These are phyloP conservation scores for Diarsia rubi DNA, from an alignment of 2,888 invertebrate species.

Conservation along the genomic window DNA sequence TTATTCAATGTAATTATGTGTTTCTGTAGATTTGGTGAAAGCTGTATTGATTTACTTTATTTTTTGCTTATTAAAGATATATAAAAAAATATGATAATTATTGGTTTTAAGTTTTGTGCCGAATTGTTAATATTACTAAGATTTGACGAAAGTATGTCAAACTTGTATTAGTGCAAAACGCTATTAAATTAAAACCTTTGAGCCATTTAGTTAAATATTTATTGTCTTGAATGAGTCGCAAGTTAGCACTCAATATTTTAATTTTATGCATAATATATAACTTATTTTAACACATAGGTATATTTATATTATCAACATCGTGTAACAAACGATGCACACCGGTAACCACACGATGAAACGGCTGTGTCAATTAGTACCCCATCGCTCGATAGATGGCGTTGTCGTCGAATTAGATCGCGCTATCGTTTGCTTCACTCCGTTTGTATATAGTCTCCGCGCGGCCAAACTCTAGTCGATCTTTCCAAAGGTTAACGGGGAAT, in stretches of 20 bases:
- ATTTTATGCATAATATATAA: not conserved
- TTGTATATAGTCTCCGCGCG: constrained; percentile 1
- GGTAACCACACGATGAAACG: not conserved
- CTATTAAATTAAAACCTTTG: not conserved
- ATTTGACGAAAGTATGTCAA: constrained; percentile 19
- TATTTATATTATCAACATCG: not conserved
- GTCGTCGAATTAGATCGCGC: constrained; percentile 71
- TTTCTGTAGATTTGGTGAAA: constrained; percentile 38
- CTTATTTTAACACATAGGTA: not conserved
- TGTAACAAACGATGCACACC: not conserved
- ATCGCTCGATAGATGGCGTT: constrained; percentile 76
- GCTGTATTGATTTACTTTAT: constrained; percentile 26
- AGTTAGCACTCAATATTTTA: not conserved
- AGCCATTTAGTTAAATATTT: not conserved
- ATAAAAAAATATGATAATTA: constrained; percentile 15
- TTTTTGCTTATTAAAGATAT: constrained; percentile 11
- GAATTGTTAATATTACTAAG: constrained; percentile 11
- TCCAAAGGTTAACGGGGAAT: constrained; percentile 89
- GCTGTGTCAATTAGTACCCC: constrained; percentile 1
- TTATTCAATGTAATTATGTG: constrained; percentile 40
- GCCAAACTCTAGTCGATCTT: constrained; percentile 75
- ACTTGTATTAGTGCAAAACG: not conserved
- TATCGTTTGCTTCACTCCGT: constrained; percentile 70
- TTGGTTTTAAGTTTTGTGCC: constrained; percentile 23
- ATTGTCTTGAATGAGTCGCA: constrained; percentile 11